These are phyloP conservation scores for Baryphthengus martii DNA, from an alignment of 2,113 vertebrate species.

Conservation along the genomic window DNA sequence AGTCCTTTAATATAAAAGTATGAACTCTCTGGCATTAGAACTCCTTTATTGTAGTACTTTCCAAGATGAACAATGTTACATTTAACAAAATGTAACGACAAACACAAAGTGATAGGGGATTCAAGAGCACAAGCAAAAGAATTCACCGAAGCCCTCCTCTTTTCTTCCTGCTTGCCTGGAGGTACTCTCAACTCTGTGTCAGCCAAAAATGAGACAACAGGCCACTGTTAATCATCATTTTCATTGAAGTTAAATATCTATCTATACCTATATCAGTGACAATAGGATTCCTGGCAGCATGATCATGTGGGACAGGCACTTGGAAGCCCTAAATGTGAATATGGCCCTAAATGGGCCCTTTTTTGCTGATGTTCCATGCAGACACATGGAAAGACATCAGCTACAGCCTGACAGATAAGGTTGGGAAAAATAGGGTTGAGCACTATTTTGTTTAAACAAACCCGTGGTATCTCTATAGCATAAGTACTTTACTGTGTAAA, in stretches of 20 bases:
- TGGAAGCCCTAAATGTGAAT: not conserved
- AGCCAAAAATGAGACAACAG: not conserved
- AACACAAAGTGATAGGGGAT: not conserved
- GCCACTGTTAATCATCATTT: accelerated
- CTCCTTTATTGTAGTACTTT: not conserved
- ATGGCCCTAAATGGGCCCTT: not conserved
- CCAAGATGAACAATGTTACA: no score
- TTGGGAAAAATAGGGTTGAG: not conserved
- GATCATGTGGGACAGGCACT: accelerated
- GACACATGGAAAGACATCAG: not conserved
- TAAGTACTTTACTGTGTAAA: accelerated
- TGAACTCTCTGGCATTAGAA: not conserved
- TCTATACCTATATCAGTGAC: not conserved
- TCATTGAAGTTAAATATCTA: not conserved
- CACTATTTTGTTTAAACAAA: not conserved
- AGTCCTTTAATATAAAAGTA: not conserved
- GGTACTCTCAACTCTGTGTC: not conserved
- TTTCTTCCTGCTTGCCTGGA: not conserved
- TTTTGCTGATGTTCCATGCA: not conserved
- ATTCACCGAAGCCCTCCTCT: not conserved
- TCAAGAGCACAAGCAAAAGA: not conserved
- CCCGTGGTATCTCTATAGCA: accelerated
- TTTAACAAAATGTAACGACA: not conserved
- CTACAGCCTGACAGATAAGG: not conserved
- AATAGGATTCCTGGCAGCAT: accelerated